phyloP scores from a whole-genome alignment of 2,888 invertebrate species.

The Pammene fasciana region DNA sequence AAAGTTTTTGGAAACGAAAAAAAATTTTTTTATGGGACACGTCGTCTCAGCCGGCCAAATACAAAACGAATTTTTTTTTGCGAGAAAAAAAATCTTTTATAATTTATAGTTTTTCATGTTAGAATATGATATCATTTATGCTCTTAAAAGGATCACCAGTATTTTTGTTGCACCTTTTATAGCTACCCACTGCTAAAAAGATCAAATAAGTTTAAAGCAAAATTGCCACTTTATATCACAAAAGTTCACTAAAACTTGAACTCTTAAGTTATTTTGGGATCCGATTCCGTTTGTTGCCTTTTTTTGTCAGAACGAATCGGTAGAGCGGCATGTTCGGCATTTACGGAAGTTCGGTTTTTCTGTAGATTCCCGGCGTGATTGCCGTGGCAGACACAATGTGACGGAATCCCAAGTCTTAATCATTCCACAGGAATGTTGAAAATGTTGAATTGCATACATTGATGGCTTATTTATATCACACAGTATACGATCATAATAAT shows the following conservation, averaged over 20 bases:
- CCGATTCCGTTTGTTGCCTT: conserved; percentile 26
- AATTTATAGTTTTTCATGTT: too few species aligned
- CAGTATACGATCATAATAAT: not conserved
- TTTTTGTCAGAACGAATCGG: conserved; percentile 60
- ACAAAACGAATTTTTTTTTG: too few species aligned
- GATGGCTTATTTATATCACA: not conserved
- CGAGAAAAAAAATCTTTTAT: too few species aligned
- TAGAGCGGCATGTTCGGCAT: conserved; percentile 61
- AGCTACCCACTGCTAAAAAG: too few species aligned
- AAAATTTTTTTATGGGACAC: too few species aligned
- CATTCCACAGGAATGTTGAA: conserved; percentile 25
- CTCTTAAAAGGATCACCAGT: too few species aligned
- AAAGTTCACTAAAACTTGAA: conserved; percentile 15
- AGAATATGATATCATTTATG: too few species aligned
- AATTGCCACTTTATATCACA: not conserved
- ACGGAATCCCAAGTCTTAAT: conserved; percentile 41
- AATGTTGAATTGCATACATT: conserved; percentile 15
- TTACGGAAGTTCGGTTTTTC: conserved; percentile 60
- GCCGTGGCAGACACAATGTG: conserved; percentile 32
- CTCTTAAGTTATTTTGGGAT: conserved; percentile 20
- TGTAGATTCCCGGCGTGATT: conserved; percentile 36
- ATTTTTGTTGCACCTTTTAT: too few species aligned
- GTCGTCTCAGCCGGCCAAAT: too few species aligned
- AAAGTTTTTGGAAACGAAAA: too few species aligned
- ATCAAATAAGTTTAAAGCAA: too few species aligned